Base-by-base conservation (phyloP, 2,797 vertebrate species). In the Helarctos malayanus region DNA sequence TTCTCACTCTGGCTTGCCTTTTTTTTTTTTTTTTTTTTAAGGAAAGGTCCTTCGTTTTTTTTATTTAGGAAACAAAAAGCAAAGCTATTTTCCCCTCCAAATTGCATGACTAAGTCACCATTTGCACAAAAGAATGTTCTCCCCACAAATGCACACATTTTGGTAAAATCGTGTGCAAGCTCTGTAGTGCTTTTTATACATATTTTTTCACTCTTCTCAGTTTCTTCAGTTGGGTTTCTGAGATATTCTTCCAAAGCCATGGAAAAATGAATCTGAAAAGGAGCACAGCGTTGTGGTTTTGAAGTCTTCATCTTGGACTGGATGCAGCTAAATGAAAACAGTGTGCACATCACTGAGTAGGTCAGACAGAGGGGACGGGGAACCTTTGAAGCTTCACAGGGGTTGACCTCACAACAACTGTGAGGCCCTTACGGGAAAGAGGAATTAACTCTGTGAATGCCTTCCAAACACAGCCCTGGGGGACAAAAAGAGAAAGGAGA, bases 321-420 rank as follows among this genome's bases (percentile, higher is more conserved):
- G 5, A 25, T 96, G 97, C 97, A 98, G 97, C 98, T 98, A 99
- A 99, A 98, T 98, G 98, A 98, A 98, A 99, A 98, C 98, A 98
- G 97, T 96, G 98, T 98, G 98, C 98, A 98, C 98, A 98, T 98
- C 98, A 98, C 95, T 97, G 98, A 98, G 98, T 96, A 97, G 98
- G 98, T 99, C 99, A 99, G 98, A 98, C 98, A 95, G 98, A 98
- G 97, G 98, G 98, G 98, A 98, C 97, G 97, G 69, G 97, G 99
- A 98, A 98, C 98, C 99, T 99, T 99, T 99, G 99, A 99, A 99
- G 99, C 99, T 99, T 99, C 99, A 98, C 98, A 99, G 99, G 99
- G 98, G 98, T 99, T 99, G 99, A 99, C 99, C 99, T 99, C 99
- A 99, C 99, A 99, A 98, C 99, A 98, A 98, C 99, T 98, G 98